These are phyloP conservation scores for Spheniscus humboldti DNA, from an alignment of 2,797 vertebrate genomes.

Conservation along the genomic window DNA sequence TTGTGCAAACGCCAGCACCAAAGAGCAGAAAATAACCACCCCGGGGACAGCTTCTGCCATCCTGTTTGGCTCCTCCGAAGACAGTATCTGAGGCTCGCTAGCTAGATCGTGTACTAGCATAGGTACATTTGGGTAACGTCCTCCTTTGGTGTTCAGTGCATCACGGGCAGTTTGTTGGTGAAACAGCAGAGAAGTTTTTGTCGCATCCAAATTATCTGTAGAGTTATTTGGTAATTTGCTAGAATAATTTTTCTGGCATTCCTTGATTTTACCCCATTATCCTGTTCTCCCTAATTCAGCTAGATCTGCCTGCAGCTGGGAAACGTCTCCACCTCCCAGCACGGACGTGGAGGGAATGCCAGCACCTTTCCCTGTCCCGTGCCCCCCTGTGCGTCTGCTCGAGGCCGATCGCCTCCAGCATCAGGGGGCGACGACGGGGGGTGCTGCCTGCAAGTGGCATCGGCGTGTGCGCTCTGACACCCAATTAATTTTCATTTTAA, in stretches of 20 bases:
- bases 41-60: background rate
- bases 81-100: background rate
- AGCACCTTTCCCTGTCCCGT: background rate
- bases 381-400: background rate
- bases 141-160: background rate
- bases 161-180: background rate
- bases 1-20: background rate
- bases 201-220: background rate
- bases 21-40: background rate
- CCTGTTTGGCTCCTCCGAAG: background rate
- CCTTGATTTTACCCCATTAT: background rate
- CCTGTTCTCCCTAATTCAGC: background rate
- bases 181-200: background rate
- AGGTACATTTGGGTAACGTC: fast-evolving
- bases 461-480: background rate
- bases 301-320: background rate
- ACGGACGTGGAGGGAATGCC: fast-evolving
- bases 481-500: background rate
- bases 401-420: background rate
- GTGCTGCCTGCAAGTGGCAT: background rate
- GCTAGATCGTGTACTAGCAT: background rate
- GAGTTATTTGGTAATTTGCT: background rate
- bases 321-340: background rate
- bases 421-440: fast-evolving
- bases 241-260: background rate